Conservation (phyloP, 2,888 invertebrate species). For the Sicus ferrugineus region DNA sequence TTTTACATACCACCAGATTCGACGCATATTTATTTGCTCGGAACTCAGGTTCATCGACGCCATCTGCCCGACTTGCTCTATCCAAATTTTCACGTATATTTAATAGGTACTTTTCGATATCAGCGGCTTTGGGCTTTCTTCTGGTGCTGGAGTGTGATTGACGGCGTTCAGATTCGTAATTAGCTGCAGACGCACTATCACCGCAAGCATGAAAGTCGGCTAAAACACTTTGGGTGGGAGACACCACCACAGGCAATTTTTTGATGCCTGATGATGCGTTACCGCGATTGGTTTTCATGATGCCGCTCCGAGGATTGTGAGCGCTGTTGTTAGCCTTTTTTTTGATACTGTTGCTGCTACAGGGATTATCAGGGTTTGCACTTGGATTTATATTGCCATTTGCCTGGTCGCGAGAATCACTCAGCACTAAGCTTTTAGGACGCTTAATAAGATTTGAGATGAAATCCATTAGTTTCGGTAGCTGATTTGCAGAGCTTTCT, state of each 20-base stretch:
- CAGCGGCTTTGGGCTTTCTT: conserved; percentile 41
- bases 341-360: conserved; percentile 15
- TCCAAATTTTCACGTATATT: conserved; percentile 57
- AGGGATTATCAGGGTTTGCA: conserved; percentile 17
- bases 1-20: conserved; percentile 16
- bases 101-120: conserved; percentile 53
- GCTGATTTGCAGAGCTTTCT: too few relatives aligned
- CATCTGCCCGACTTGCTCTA: conserved; percentile 48
- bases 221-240: conserved; percentile 3
- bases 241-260: not conserved
- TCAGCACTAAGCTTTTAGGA: conserved; percentile 53
- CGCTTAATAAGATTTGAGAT: conserved; percentile 61
- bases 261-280: not conserved
- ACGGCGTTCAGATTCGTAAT: not conserved
- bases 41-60: conserved; percentile 23
- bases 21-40: conserved; percentile 2
- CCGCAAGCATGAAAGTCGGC: conserved; percentile 25
- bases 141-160: conserved; percentile 24
- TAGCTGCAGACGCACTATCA: not conserved
- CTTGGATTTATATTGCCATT: conserved; percentile 26
- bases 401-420: conserved; percentile 35
- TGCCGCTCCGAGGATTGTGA: not conserved
- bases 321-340: not conserved
- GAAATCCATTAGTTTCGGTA: conserved; percentile 56
- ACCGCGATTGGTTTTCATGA: not conserved